Evolutionary conservation across 1,140 invertebrate species (phyloP), one percentile per base, ranked within the genome.

Genomic region (Panonychus citri): DNA sequence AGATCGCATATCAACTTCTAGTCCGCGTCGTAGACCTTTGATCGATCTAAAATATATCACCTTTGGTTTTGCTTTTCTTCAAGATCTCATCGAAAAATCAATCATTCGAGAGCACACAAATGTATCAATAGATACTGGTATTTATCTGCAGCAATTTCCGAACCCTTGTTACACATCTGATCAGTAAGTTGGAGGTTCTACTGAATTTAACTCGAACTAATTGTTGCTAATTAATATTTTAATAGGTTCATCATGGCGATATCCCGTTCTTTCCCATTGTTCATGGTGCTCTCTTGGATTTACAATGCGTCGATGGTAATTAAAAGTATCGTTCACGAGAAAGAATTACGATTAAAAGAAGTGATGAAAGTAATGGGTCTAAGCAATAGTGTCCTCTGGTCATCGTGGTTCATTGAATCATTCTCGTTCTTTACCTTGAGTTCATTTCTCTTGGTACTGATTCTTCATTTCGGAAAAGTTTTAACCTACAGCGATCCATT

Each of bases 251-350:
- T 75, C 25, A 66, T 69, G 59, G 71, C 74, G 2, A 72, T 79
- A 27, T 72, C 73, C 3, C 63, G 72, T 34, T 75, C 69, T 1
- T 71, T 79, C 60, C 77, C 78, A 1, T 55, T 79, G 53, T 75
- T 80, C 58, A 76, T 79, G 74, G 69, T 76, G 0, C 61, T 79
- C 2, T 70, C 75, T 3, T 79, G 78, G 76, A 71, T 75, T 0
- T 75, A 73, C 57, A 72, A 76, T 13, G 73, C 74, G 17, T 68
- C 77, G 0, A 76, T 81, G 73, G 70, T 80, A 4, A 72, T 79
- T 26, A 81, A 80, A 64, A 74, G 73, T 37, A 76, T 82, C 59
- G 79, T 81, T n/a, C 71, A 75, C 60, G 79, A 81, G 65, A 82
- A 82, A 64, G 79, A 81, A 62, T 64, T 70, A 55, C 67, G 72